Evolutionary conservation across 1,140 invertebrate species (phyloP).

Genomic region (Polypedilum vanderplanki): DNA sequence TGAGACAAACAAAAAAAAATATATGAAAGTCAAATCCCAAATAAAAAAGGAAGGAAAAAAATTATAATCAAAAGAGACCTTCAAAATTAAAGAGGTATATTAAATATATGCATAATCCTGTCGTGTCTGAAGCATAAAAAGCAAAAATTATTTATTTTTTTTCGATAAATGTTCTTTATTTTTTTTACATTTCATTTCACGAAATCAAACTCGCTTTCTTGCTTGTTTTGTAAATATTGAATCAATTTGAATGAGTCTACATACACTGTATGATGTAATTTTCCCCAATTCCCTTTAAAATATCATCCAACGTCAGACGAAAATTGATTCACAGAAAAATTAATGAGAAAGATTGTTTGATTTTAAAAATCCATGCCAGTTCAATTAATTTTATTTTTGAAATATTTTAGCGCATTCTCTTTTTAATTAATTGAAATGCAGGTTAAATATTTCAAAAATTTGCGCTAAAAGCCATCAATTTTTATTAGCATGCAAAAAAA

Average conservation of each 20-base stretch:
- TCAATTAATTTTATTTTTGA: too few relatives aligned
- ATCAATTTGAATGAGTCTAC: too few relatives aligned
- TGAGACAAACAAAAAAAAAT: slow-evolving; percentile 4
- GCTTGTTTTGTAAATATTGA: too few relatives aligned
- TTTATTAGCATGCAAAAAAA: slow-evolving; percentile 15
- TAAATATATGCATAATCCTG: slow-evolving; percentile 24
- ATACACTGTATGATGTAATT: too few relatives aligned
- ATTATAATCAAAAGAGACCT: slow-evolving; percentile 23
- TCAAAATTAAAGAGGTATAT: slow-evolving; percentile 21
- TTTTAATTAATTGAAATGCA: too few relatives aligned
- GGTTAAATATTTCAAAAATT: neutral
- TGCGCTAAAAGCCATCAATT: neutral
- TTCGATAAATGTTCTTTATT: neutral
- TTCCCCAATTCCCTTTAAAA: too few relatives aligned
- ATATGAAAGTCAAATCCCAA: slow-evolving; percentile 1
- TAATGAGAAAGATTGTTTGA: too few relatives aligned
- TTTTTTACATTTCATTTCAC: neutral
- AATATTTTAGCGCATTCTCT: too few relatives aligned
- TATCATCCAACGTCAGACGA: too few relatives aligned
- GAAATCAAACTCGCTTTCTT: neutral
- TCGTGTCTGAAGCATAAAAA: slow-evolving; percentile 25
- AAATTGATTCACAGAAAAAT: too few relatives aligned
- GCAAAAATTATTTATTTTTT: neutral
- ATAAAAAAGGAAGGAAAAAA: neutral
- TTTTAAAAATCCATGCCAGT: too few relatives aligned